Conservation (phyloP, 2,888 invertebrate genomes). For the Pristionchus arcanus region DNA sequence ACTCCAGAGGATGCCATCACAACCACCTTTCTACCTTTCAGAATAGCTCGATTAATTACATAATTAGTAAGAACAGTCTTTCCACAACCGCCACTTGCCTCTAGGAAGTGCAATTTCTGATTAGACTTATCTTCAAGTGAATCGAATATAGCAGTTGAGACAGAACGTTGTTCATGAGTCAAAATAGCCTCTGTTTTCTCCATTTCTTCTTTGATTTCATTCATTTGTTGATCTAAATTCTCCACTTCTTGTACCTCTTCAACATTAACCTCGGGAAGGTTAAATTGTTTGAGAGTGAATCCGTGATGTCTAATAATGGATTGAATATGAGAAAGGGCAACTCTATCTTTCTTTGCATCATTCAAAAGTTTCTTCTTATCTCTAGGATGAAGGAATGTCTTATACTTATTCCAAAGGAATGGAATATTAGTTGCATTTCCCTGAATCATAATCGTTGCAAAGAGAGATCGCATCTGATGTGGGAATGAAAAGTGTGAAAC, state of each 20-base stretch:
- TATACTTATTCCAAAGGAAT: conserved; percentile 6
- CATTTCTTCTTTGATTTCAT: not conserved
- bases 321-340: conserved; percentile 4
- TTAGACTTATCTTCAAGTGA: not conserved
- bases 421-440: not conserved
- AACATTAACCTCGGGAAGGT: not conserved
- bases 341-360: conserved; percentile 11
- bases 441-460: conserved; percentile 44
- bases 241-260: not conserved
- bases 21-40: conserved; percentile 26
- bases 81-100: conserved; percentile 56
- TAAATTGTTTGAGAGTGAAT: not conserved
- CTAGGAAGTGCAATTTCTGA: conserved; percentile 36
- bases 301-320: conserved; percentile 39
- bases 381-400: not conserved
- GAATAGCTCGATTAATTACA: not conserved
- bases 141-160: not conserved
- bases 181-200: not conserved
- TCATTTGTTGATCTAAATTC: not conserved
- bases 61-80: conserved; percentile 54
- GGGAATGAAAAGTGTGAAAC: not conserved
- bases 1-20: conserved; percentile 54
- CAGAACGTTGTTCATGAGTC: not conserved
- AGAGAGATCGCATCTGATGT: not conserved
- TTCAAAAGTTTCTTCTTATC: not conserved